Base-by-base conservation (phyloP, 2,888 invertebrate genomes). In the Ectemnius cavifrons region DNA sequence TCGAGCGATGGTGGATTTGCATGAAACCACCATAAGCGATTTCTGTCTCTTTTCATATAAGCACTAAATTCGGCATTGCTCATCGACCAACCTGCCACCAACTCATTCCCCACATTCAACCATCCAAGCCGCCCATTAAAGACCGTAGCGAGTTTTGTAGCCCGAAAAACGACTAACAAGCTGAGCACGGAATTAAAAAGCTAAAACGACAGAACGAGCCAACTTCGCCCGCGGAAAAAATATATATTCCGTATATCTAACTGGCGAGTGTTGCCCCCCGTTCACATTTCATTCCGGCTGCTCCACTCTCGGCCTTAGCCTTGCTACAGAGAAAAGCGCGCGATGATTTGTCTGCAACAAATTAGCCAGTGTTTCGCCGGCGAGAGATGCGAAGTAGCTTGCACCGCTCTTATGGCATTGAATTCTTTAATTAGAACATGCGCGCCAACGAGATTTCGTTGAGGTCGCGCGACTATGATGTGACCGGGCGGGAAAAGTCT, bases 401-500 rank as follows among this genome's bases (percentile, higher is more conserved):
- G 52, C 16, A 14, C 52, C 52, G 52, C 52, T 16, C 63, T 68
- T 61, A 63, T 78, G 84, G 75, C 85, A 83, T 84, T 84, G 83
- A 82, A 84, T 81, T 84, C 83, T 84, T 84, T 84, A 84, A 85
- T 84, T 86, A 84, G 84, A 82, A 52, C 46, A 14, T 37, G 49
- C 13, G 27, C 58, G 58, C 27, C 16, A 16, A 14, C 27, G 20
- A 16, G 58, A 18, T 16, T 18, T n/a, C 58, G 58, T 18, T n/a
- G 14, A n/a, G 27, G 20, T 23, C 27, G n/a, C 58, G 20, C 27
- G 27, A 20, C 13, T 5, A 4, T 27, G 58, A n/a, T 14, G 20
- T 18, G 58, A 8, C 27, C 27, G 5, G 18, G 58, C 13, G 20
- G 20, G 52, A 16, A 18, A 52, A 52, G 18, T 16, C 18, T 52